phyloP scores from a whole-genome alignment of 2,797 vertebrate genomes.

The Sebastes taczanowskii region DNA sequence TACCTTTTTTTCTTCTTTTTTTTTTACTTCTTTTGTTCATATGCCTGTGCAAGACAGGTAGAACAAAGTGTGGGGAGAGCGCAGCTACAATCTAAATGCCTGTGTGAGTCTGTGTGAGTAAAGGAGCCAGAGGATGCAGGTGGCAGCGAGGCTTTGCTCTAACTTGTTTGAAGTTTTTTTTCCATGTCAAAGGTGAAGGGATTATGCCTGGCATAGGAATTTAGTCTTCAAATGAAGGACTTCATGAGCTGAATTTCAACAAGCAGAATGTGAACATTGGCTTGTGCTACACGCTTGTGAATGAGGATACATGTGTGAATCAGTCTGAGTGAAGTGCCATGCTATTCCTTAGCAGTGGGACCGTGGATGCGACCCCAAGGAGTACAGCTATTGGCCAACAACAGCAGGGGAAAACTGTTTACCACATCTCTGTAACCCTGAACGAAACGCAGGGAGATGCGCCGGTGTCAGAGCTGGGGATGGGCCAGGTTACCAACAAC shows the following conservation, averaged over 20 bases:
- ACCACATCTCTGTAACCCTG: slow-evolving; percentile 65
- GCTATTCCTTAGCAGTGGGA: slow-evolving; percentile 77
- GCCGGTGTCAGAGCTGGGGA: slow-evolving; percentile 44
- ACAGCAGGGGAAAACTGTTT: slow-evolving; percentile 60
- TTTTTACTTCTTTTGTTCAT: slow-evolving; percentile 42
- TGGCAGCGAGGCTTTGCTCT: slow-evolving; percentile 69
- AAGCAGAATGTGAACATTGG: slow-evolving; percentile 40
- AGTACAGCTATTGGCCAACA: slow-evolving; percentile 48
- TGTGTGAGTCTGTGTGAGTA: slow-evolving; percentile 47
- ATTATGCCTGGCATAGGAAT: slow-evolving; percentile 82
- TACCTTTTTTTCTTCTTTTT: slow-evolving; percentile 26
- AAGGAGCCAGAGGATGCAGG: slow-evolving; percentile 70
- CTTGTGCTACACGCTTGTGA: slow-evolving; percentile 21
- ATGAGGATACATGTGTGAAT: slow-evolving; percentile 40
- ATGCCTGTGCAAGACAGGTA: slow-evolving; percentile 49
- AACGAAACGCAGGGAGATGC: slow-evolving; percentile 67
- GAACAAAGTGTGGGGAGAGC: slow-evolving; percentile 33
- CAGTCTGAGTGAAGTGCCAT: slow-evolving; percentile 57
- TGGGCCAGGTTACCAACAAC: slow-evolving; percentile 65
- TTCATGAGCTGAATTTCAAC: slow-evolving; percentile 59
- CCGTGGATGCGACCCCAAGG: slow-evolving; percentile 68
- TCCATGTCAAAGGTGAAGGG: slow-evolving; percentile 81
- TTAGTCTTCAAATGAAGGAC: slow-evolving; percentile 74
- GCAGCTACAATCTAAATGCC: slow-evolving; percentile 31
- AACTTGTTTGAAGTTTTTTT: slow-evolving; percentile 77